Evolutionary conservation across 2,113 vertebrate species (phyloP).

Genomic region (Syngnathus scovelli): DNA sequence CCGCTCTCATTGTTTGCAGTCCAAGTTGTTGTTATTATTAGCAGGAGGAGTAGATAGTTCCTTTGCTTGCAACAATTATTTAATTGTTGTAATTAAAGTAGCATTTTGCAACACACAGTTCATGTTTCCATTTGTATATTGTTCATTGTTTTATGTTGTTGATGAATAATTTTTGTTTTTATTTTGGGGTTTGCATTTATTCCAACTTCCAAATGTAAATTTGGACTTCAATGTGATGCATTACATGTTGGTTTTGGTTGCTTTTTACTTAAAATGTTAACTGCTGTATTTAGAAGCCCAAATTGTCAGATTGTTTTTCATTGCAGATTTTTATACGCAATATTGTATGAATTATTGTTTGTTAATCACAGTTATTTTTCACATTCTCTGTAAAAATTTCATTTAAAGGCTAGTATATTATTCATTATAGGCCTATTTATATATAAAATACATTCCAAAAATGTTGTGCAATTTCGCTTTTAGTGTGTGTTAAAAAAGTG

Average conservation of each 20-base stretch:
- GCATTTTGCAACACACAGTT: too few relatives aligned
- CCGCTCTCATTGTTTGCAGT: neutral
- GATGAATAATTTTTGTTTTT: too few relatives aligned
- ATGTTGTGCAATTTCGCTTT: neutral
- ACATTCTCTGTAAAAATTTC: neutral
- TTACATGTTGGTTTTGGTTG: neutral
- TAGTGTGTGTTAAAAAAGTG: neutral
- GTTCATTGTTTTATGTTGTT: too few relatives aligned
- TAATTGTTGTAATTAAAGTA: too few relatives aligned
- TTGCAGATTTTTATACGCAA: neutral
- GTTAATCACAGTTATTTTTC: neutral
- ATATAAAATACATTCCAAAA: neutral
- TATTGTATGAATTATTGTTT: neutral
- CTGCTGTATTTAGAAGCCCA: neutral
- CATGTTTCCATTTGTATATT: too few relatives aligned
- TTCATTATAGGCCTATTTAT: neutral
- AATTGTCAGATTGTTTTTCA: neutral
- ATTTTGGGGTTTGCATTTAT: too few relatives aligned
- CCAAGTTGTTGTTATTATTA: neutral
- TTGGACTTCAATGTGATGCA: neutral
- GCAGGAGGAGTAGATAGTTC: neutral
- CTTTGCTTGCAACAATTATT: too few relatives aligned
- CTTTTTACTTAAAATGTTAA: neutral
- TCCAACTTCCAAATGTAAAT: neutral
- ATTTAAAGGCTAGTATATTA: neutral